These are phyloP conservation scores for Trinectes maculatus DNA, from an alignment of 2,113 vertebrate genomes.

Conservation along the genomic window DNA sequence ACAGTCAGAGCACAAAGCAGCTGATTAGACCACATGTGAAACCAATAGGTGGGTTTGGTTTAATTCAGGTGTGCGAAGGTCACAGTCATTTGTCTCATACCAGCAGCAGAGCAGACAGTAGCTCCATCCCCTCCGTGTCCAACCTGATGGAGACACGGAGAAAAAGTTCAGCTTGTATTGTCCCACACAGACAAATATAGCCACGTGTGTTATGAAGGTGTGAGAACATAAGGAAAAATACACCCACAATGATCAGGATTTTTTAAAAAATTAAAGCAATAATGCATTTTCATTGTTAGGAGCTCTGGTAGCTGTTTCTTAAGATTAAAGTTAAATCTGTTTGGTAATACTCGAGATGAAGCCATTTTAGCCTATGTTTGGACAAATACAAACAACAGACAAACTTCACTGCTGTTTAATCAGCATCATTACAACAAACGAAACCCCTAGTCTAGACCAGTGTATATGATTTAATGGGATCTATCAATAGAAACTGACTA, in stretches of 20 bases:
- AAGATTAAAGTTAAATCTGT: not conserved
- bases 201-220: not conserved
- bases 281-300: not conserved
- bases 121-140: constrained; percentile 91
- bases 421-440: too few relatives aligned
- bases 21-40: not conserved
- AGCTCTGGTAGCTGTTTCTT: not conserved
- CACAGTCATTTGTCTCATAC: constrained; percentile 69
- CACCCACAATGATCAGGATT: too few relatives aligned
- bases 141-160: constrained; percentile 79
- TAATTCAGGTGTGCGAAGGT: not conserved
- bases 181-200: not conserved
- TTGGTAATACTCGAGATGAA: not conserved
- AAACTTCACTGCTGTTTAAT: too few relatives aligned
- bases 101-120: constrained; percentile 87
- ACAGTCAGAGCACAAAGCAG: constrained; percentile 41
- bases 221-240: not conserved
- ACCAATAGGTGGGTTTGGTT: not conserved
- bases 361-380: too few relatives aligned
- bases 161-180: not conserved
- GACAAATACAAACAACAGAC: too few relatives aligned
- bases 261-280: too few relatives aligned
- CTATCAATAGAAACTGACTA: too few relatives aligned
- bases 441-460: too few relatives aligned
- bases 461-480: too few relatives aligned